Evolutionary conservation across 2,797 vertebrate species (phyloP).

Genomic region (Amazona finschi): DNA sequence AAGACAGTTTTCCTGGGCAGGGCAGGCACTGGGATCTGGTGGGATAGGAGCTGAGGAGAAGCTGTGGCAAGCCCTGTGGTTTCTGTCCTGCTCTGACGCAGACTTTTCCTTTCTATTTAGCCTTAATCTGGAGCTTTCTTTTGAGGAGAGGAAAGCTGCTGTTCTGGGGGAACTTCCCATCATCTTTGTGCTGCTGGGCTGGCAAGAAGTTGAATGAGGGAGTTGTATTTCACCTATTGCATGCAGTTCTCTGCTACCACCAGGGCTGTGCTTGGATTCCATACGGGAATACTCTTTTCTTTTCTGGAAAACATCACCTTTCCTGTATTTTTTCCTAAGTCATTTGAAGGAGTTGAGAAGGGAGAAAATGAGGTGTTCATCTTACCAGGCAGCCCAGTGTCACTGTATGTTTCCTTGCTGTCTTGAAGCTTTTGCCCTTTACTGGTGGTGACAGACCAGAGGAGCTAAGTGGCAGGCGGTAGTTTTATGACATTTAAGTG

Average conservation of each 20-base stretch:
- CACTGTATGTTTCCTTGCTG: neutral
- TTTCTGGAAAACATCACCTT: accelerated
- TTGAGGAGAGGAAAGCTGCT: neutral
- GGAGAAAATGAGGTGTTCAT: accelerated
- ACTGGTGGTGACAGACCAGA: neutral
- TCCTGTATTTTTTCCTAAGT: neutral
- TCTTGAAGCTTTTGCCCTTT: neutral
- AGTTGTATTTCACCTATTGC: neutral
- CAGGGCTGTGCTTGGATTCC: neutral
- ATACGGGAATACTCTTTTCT: neutral
- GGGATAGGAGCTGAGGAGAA: neutral
- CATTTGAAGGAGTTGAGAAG: neutral
- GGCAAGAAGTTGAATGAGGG: neutral
- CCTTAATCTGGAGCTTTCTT: neutral
- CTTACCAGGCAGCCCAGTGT: neutral
- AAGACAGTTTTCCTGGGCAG: neutral
- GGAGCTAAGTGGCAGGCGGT: neutral
- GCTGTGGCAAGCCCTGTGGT: neutral
- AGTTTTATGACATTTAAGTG: neutral
- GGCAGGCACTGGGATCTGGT: neutral
- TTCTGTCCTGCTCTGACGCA: neutral
- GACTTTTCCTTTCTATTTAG: neutral
- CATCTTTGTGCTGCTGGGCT: neutral
- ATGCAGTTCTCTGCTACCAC: neutral
- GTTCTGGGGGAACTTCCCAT: neutral